Evolutionary conservation across 1,140 invertebrate genomes (phyloP), one percentile per base, ranked within the genome.

Genomic region (Aphis gossypii): DNA sequence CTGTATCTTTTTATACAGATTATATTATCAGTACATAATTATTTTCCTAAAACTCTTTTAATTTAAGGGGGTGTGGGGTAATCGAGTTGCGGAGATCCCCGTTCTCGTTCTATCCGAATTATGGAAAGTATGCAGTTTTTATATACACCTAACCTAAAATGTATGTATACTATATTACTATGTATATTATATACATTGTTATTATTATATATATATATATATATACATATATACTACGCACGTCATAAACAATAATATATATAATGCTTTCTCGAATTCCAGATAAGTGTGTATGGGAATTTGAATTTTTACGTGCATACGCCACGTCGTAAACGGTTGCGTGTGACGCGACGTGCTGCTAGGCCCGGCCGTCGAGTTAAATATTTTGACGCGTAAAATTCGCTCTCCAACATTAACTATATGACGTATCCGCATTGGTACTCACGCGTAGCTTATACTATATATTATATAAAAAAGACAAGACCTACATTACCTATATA

Each of bases 221-320:
- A 1, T 35, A 35, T 35, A 48, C 8, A 9, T 23, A 23, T 56
- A 30, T n/a, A n/a, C n/a, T 76, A 21, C 14, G 14, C 1, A 76
- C 60, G 60, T n/a, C 60, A 76, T 76, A 76, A 76, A n/a, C 14
- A 76, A n/a, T 76, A 76, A 76, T 76, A n/a, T 68, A 68, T 76
- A 18, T 76, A 76, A 76, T 76, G 60, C 30, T 76, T 76, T 76
- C 60, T 76, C 60, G 30, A 76, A 76, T 76, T 76, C 60, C 60
- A 76, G 60, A 76, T 76, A 76, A 76, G 30, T 76, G 30, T n/a
- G 30, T 76, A 76, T 76, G 60, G 60, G 60, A 76, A 76, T 76
- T 76, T 76, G n/a, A 76, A 76, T 76, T 76, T 76, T 76, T 76
- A 76, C 60, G 60, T 76, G 60, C 60, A 76, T n/a, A 76, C 60